Base-by-base conservation (phyloP, 2,888 invertebrate genomes). In the Pseudoips prasinana region DNA sequence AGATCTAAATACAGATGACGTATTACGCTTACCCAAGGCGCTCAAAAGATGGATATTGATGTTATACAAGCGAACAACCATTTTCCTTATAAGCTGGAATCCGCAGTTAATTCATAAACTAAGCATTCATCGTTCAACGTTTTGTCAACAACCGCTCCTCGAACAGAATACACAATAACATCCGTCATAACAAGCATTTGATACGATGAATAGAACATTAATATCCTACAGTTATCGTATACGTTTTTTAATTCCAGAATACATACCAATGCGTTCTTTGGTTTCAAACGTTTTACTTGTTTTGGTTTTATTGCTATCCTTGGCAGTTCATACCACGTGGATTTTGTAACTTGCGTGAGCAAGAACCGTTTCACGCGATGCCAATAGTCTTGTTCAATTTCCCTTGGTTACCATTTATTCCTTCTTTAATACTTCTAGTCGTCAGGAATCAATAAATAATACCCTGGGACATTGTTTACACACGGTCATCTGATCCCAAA, bases 141-240 rank as follows among this genome's bases (percentile, higher is more conserved):
- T 73, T 68, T 67, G 64, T 72, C 73, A 73, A 75, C 71, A 70
- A 61, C 46, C 46, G 44, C 34, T 43, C 40, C 64, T 59, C 42
- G 64, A 39, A 39, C 39, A 26, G 73, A 74, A 73, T 75, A 66
- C 58, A 59, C 54, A 64, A 74, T 56, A 59, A 69, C 65, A 60
- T 73, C 69, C 73, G 67, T 57, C 29, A 26, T 23, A 8, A 11
- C n/a, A 33, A 24, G 17, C 30, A 31, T 18, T 39, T 33, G 19
- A 37, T 47, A 48, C 46, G 47, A 11, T 46, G 53, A 50, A 44
- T 52, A 30, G 29, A 33, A 25, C 32, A 57, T 59, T 49, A 48
- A 57, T 54, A 46, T 36, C 45, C 33, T 28, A 33, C 17, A 46
- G 34, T 39, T 32, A 42, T 40, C 22, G 33, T n/a, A 37, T 29